Percentiles rank a stretch among this genome's conserved stretches.
phyloP scores from a whole-genome alignment of 2,888 invertebrate genomes.

The Dasysyrphus tricinctus region DNA sequence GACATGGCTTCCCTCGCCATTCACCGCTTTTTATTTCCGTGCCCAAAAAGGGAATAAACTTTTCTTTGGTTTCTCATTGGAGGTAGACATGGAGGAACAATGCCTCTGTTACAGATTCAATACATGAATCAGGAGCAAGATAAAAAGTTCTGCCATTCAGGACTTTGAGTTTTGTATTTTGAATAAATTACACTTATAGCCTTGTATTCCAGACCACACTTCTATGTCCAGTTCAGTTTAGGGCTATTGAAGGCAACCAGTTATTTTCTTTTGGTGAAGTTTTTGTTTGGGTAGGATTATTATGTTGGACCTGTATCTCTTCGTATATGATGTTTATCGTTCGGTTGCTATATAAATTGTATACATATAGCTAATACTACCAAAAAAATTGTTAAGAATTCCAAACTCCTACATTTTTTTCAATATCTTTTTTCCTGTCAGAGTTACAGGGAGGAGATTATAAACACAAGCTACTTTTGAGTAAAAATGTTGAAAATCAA shows the following conservation, averaged over 20 bases:
- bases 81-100: slow-evolving; percentile 11
- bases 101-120: slow-evolving; percentile 27
- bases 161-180: slow-evolving; percentile 24
- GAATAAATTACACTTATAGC: slow-evolving; percentile 36
- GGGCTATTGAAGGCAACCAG: not conserved
- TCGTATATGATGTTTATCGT: not conserved
- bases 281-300: slow-evolving; percentile 11
- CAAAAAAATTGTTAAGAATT: too few species aligned
- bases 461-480: too few species aligned
- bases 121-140: slow-evolving; percentile 9
- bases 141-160: slow-evolving; percentile 27
- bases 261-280: not conserved
- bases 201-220: slow-evolving; percentile 15
- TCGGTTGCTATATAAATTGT: not conserved
- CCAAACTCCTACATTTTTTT: too few species aligned
- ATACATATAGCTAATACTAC: too few species aligned
- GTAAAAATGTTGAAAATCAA: too few species aligned
- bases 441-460: too few species aligned
- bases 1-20: not conserved
- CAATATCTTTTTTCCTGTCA: too few species aligned
- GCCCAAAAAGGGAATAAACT: not conserved
- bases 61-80: slow-evolving; percentile 10
- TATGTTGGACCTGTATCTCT: not conserved
- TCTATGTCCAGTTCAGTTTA: not conserved
- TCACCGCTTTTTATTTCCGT: not conserved